A percentile compares a stretch with the other conserved stretches of the same genome.
These are phyloP conservation scores for Gymnoscopelus microlampas DNA, from an alignment of 2,797 vertebrate species.

Conservation along the genomic window DNA sequence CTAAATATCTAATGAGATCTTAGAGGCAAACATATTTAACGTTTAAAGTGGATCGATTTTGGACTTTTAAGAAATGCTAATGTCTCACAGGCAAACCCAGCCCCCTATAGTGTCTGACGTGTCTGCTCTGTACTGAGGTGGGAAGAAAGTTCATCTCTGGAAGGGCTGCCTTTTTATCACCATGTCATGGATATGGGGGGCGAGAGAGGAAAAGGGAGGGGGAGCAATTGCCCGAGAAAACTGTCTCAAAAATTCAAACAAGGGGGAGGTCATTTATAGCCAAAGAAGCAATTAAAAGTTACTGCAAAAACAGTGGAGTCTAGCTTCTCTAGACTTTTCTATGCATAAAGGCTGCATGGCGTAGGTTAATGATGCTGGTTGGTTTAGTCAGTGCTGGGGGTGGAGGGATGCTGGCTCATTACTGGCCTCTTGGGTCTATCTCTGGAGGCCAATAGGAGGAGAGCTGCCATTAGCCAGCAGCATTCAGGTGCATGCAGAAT, in stretches of 20 bases:
- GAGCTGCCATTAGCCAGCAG: conserved; percentile 60
- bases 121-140: conserved; percentile 47
- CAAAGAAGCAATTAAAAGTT: conserved; percentile 77
- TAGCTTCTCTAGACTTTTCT: conserved; percentile 57
- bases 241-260: conserved; percentile 48
- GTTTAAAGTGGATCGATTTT: conserved; percentile 61
- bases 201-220: conserved; percentile 38
- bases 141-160: conserved; percentile 48
- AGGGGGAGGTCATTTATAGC: conserved; percentile 64
- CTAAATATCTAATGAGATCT: conserved; percentile 68
- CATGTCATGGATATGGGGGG: conserved; percentile 47
- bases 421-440: conserved; percentile 66
- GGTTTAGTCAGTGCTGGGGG: conserved; percentile 62
- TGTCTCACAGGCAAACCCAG: conserved; percentile 19
- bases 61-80: conserved; percentile 61
- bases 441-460: conserved; percentile 64
- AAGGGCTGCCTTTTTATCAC: conserved; percentile 37
- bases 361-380: conserved; percentile 76
- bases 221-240: conserved; percentile 53
- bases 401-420: conserved; percentile 68
- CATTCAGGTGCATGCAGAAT: conserved; percentile 41
- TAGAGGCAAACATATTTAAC: conserved; percentile 62
- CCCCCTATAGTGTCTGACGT: conserved; percentile 42
- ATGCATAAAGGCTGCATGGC: conserved; percentile 62
- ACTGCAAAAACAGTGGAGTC: conserved; percentile 61